phyloP scores from a whole-genome alignment of 2,888 invertebrate species.

The Choristoneura rosaceana region DNA sequence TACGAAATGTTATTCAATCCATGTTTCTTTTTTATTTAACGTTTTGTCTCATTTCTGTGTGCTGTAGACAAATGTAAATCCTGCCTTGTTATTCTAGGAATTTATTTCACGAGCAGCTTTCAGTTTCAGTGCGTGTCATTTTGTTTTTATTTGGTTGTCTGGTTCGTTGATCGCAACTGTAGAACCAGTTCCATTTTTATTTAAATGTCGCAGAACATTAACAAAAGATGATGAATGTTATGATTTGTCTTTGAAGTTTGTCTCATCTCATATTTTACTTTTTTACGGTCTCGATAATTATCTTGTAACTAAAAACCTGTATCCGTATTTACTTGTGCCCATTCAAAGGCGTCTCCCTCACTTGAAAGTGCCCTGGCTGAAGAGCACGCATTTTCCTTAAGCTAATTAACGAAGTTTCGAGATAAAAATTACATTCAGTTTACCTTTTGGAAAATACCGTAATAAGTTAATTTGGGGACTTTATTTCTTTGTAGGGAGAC shows the following conservation, averaged over 20 bases:
- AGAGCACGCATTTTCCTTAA: constrained; percentile 40
- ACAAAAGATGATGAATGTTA: not conserved
- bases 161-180: not conserved
- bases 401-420: constrained; percentile 42
- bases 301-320: constrained; percentile 13
- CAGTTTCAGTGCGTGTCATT: constrained; percentile 3
- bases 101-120: not conserved
- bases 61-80: constrained; percentile 33
- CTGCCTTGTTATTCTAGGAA: constrained; percentile 11
- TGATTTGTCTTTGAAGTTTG: not conserved
- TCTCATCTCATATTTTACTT: not conserved
- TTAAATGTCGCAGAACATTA: not conserved
- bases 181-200: not conserved
- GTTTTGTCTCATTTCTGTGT: constrained; percentile 32
- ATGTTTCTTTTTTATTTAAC: constrained; percentile 41
- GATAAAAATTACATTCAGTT: constrained; percentile 42
- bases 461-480: constrained; percentile 40
- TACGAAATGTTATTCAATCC: constrained; percentile 42
- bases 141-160: constrained; percentile 14
- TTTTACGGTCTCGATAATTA: not conserved
- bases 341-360: constrained; percentile 25
- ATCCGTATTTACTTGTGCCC: constrained; percentile 25
- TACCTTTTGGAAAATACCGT: constrained; percentile 42
- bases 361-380: constrained; percentile 32
- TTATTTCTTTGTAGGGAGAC: constrained; percentile 36